Conservation (phyloP, 2,888 invertebrate genomes). For the Drosophila setosimentum region DNA sequence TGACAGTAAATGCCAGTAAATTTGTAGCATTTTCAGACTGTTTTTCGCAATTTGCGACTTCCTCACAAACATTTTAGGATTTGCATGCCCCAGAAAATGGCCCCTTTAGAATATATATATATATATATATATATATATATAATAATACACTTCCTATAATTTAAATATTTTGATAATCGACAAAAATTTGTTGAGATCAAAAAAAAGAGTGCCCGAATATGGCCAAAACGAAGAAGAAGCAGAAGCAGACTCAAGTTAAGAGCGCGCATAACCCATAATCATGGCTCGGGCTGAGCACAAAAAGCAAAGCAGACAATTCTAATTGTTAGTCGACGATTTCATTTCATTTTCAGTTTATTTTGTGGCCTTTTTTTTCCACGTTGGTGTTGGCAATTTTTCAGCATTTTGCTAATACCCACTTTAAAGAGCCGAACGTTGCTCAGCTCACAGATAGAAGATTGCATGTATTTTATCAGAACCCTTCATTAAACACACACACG, state of each 20-base stretch:
- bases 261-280: constrained; percentile 67
- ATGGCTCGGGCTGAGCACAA: constrained; percentile 62
- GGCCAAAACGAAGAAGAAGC: constrained; percentile 6
- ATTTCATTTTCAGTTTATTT: constrained; percentile 63
- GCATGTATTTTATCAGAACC: constrained; percentile 57
- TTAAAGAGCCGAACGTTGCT: constrained; percentile 32
- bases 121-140: constrained; percentile 68
- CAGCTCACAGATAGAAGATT: constrained; percentile 23
- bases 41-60: constrained; percentile 18
- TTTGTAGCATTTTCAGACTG: constrained; percentile 5
- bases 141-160: constrained; percentile 71
- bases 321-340: constrained; percentile 72
- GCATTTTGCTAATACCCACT: constrained; percentile 81
- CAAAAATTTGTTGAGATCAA: constrained; percentile 5
- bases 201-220: constrained; percentile 32
- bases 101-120: constrained; percentile 44
- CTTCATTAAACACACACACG: constrained; percentile 76
- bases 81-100: constrained; percentile 40
- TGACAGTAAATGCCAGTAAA: constrained; percentile 14
- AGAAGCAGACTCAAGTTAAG: constrained; percentile 10
- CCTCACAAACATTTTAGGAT: constrained; percentile 25
- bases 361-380: constrained; percentile 16
- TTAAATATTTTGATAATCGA: constrained; percentile 72
- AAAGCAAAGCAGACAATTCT: constrained; percentile 77
- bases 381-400: constrained; percentile 71